Evolutionary conservation across 1,140 invertebrate species (phyloP).

Genomic region (Drosophila melanica): DNA sequence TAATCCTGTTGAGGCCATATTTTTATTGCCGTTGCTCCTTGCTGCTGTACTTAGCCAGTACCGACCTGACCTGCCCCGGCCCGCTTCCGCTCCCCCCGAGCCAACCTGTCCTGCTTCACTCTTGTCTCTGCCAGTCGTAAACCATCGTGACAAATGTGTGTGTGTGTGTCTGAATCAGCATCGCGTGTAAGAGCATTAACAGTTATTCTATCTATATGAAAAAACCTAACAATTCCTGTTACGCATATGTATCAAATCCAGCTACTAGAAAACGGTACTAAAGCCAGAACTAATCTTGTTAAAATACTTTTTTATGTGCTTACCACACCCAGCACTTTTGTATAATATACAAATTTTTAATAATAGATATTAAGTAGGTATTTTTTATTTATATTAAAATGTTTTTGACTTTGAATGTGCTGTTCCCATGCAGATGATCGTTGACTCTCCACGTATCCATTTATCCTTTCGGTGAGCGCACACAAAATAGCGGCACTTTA

Average conservation of each 20-base stretch:
- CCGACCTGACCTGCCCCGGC: background rate
- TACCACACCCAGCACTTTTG: too few relatives aligned
- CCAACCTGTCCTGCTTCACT: background rate
- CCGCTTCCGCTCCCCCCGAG: background rate
- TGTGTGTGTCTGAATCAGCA: slow-evolving; percentile 35
- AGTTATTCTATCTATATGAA: slow-evolving; percentile 31
- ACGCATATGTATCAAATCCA: background rate
- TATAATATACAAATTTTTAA: too few relatives aligned
- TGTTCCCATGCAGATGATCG: too few relatives aligned
- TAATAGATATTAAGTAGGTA: too few relatives aligned
- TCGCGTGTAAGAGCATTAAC: slow-evolving; percentile 27
- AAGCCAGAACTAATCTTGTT: too few relatives aligned
- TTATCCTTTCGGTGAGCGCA: background rate
- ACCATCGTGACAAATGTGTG: slow-evolving; percentile 42
- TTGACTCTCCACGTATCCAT: background rate
- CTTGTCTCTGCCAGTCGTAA: slow-evolving; percentile 21
- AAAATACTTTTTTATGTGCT: too few relatives aligned
- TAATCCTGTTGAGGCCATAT: slow-evolving; percentile 83
- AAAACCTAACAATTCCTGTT: slow-evolving; percentile 21
- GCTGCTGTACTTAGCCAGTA: slow-evolving; percentile 33
- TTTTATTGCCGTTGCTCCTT: slow-evolving; percentile 75
- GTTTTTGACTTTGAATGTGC: too few relatives aligned
- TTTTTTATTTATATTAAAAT: too few relatives aligned
- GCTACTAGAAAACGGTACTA: too few relatives aligned
- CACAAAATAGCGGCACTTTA: slow-evolving; percentile 18